Conservation (phyloP, 2,113 vertebrate species). For the Phasianus colchicus region DNA sequence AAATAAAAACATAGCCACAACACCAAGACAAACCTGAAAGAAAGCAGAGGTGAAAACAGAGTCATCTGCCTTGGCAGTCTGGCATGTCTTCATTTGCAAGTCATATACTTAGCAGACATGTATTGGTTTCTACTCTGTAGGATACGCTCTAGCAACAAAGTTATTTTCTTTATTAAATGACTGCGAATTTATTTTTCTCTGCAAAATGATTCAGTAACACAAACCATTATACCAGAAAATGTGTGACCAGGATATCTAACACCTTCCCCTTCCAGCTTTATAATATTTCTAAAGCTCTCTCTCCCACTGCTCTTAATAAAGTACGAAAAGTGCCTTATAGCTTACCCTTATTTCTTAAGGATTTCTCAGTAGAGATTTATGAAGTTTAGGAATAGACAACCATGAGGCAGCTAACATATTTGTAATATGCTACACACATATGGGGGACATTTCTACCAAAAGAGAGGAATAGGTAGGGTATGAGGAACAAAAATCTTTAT, state of each 20-base stretch:
- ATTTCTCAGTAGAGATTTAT: background rate
- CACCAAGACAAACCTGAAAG: background rate
- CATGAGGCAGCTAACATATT: background rate
- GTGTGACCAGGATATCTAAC: conserved; percentile 1
- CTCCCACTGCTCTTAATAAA: background rate
- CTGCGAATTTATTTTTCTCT: conserved; percentile 5
- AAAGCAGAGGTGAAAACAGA: background rate
- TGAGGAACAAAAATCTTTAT: background rate
- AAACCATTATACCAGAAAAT: background rate
- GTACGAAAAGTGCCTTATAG: background rate
- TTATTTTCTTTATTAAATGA: background rate
- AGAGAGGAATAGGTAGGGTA: background rate
- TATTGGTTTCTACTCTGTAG: background rate
- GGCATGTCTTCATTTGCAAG: background rate
- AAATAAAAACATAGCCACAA: background rate
- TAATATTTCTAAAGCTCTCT: background rate
- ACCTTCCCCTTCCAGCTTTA: background rate
- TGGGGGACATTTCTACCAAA: background rate
- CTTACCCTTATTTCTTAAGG: conserved; percentile 8
- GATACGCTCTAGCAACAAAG: background rate
- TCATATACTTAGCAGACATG: background rate
- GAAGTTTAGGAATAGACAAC: background rate
- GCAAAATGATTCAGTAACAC: conserved; percentile 11
- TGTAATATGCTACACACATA: background rate
- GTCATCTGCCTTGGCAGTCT: background rate